These are phyloP conservation scores for Polypedilum pembai DNA, from an alignment of 1,140 invertebrate species.

Conservation along the genomic window DNA sequence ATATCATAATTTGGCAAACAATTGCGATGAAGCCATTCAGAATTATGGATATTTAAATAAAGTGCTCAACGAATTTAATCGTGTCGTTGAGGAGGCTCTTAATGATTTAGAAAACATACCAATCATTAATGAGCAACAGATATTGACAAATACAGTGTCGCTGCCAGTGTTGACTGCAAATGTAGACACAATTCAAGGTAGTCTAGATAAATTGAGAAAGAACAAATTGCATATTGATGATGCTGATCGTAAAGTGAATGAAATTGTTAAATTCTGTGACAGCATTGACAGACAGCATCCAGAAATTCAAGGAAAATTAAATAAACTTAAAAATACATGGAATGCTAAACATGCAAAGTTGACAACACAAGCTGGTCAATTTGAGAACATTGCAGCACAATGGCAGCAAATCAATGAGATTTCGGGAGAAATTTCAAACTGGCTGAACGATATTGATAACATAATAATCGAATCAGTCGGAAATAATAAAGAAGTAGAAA, in stretches of 20 bases:
- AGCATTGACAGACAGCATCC: conserved; percentile 65
- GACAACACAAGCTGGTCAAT: conserved; percentile 61
- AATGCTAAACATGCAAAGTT: conserved; percentile 62
- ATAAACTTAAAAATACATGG: conserved; percentile 60
- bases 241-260: conserved; percentile 63
- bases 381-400: conserved; percentile 79
- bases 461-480: conserved; percentile 64
- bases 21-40: conserved; percentile 64
- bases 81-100: conserved; percentile 59
- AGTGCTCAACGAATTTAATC: conserved; percentile 67
- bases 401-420: conserved; percentile 87
- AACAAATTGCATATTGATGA: conserved; percentile 65
- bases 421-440: conserved; percentile 72
- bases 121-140: conserved; percentile 42
- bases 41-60: conserved; percentile 64
- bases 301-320: conserved; percentile 56
- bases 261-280: conserved; percentile 62
- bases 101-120: conserved; percentile 58
- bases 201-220: conserved; percentile 63
- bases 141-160: conserved; percentile 37
- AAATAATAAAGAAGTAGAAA: conserved; percentile 70
- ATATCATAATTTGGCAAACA: conserved; percentile 68
- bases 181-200: conserved; percentile 66
- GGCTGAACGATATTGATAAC: conserved; percentile 74
- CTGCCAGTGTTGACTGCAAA: conserved; percentile 42